phyloP scores from a whole-genome alignment of 2,888 invertebrate species.

The Drosophila koepferae region DNA sequence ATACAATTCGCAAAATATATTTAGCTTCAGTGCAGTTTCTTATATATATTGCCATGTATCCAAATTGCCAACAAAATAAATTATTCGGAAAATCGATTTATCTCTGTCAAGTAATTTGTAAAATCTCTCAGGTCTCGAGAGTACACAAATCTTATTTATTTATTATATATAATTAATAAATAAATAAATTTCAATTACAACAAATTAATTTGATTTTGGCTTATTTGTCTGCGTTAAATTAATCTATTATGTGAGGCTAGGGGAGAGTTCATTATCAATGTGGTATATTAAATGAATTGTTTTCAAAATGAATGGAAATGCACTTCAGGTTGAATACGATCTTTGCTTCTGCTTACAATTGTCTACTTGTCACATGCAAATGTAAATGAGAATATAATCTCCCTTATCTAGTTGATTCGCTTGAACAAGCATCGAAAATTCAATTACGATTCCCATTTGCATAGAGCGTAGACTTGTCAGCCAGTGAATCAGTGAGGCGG shows the following conservation, averaged over 20 bases:
- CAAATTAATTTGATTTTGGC: too few relatives aligned
- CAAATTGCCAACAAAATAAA: neutral
- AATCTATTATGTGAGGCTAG: neutral
- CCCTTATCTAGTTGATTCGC: conserved; percentile 15
- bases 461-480: conserved; percentile 15
- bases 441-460: conserved; percentile 44
- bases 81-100: neutral
- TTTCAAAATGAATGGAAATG: neutral
- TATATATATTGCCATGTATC: neutral
- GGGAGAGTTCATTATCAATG: neutral
- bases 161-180: neutral
- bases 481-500: conserved; percentile 3
- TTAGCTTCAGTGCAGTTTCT: neutral
- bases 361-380: neutral
- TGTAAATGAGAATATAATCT: neutral
- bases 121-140: too few relatives aligned
- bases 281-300: conserved; percentile 3
- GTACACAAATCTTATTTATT: neutral
- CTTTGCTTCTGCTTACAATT: conserved; percentile 10
- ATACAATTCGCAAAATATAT: neutral
- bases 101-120: neutral
- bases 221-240: neutral
- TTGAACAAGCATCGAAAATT: conserved; percentile 35
- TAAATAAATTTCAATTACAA: neutral
- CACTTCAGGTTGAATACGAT: neutral